Evolutionary conservation across 1,140 invertebrate species (phyloP).

Genomic region (Latrodectus geometricus): DNA sequence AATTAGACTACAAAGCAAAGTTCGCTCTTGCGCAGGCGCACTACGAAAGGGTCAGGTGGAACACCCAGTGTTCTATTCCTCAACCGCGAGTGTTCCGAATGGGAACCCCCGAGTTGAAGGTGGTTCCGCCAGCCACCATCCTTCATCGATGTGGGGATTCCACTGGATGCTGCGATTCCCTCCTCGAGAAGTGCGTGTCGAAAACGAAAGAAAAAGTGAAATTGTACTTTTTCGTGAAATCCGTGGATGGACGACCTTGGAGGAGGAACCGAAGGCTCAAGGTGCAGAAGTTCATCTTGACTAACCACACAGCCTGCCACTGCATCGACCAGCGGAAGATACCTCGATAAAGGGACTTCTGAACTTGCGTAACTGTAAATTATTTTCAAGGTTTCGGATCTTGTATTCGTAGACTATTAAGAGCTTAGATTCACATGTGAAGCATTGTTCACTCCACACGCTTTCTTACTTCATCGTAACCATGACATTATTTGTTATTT

Average conservation of each 20-base stretch:
- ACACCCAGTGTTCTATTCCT: neutral
- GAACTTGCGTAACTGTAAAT: no score
- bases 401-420: no score
- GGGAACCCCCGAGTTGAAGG: neutral
- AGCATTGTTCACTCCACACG: no score
- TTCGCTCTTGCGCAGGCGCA: conserved; percentile 27
- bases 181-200: neutral
- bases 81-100: neutral
- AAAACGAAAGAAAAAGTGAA: conserved; percentile 21
- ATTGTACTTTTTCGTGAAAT: conserved; percentile 17
- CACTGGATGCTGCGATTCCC: conserved; percentile 20
- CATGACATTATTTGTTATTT: no score
- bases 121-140: conserved; percentile 10
- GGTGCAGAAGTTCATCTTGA: conserved; percentile 3
- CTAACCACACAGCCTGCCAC: conserved; percentile 35
- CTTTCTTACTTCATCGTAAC: no score
- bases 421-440: no score
- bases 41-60: neutral
- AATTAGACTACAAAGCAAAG: conserved; percentile 10
- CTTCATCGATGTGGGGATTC: conserved; percentile 27
- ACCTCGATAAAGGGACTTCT: neutral
- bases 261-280: neutral
- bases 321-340: neutral
- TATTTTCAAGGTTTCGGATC: no score
- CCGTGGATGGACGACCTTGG: neutral